Percentiles rank a stretch among this genome's conserved stretches.
Conservation (phyloP, 2,113 vertebrate genomes). For the Anarrhichthys ocellatus region DNA sequence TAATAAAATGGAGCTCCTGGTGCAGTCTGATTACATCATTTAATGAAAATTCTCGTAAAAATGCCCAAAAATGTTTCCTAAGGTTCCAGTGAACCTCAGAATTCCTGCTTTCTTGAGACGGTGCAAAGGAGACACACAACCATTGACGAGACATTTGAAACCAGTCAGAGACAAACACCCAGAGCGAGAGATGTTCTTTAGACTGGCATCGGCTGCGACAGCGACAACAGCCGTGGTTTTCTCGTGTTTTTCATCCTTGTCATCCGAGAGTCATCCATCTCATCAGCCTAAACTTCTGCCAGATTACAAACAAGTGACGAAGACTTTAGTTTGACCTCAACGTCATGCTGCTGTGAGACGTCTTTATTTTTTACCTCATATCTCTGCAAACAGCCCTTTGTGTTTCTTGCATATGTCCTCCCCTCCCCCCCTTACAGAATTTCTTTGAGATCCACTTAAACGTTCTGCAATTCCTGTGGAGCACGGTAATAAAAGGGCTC, state of each 20-base stretch:
- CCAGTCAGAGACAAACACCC: background rate
- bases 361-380: constrained; percentile 4
- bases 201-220: background rate
- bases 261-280: background rate
- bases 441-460: constrained; percentile 28
- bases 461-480: constrained; percentile 25
- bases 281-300: background rate
- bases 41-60: constrained; percentile 5
- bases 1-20: constrained; percentile 9
- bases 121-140: constrained; percentile 6
- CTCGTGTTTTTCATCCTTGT: background rate
- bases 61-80: constrained; percentile 19
- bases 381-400: constrained; percentile 4
- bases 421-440: background rate
- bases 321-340: background rate
- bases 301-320: background rate
- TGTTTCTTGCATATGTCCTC: background rate
- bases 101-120: background rate
- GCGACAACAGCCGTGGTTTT: constrained; percentile 1
- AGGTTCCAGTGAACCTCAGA: constrained; percentile 21
- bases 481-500: constrained; percentile 54
- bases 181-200: background rate
- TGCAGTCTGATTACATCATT: constrained; percentile 16
- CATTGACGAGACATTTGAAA: constrained; percentile 6
- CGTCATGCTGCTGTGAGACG: background rate